phyloP scores from a whole-genome alignment of 1,140 invertebrate species.

The Drosophila simulans region DNA sequence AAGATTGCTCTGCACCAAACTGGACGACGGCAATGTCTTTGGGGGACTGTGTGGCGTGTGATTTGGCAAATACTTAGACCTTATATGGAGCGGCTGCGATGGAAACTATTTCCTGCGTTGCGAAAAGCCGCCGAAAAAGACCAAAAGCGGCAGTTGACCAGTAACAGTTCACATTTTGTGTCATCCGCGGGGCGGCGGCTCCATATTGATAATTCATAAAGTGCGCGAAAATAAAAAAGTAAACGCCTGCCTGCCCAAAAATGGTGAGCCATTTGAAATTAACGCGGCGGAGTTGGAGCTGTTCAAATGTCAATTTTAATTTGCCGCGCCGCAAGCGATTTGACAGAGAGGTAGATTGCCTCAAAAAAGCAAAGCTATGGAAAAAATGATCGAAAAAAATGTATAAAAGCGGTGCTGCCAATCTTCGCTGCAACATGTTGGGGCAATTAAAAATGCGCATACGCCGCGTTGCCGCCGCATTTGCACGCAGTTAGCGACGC shows the following conservation, averaged over 20 bases:
- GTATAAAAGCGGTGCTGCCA: slow-evolving; percentile 51
- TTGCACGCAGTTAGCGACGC: slow-evolving; percentile 52
- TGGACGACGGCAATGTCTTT: slow-evolving; percentile 69
- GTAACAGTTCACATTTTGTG: slow-evolving; percentile 68
- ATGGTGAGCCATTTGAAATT: slow-evolving; percentile 75
- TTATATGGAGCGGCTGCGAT: slow-evolving; percentile 72
- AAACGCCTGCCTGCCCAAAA: slow-evolving; percentile 59
- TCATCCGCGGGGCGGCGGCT: slow-evolving; percentile 67
- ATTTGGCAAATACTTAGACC: slow-evolving; percentile 82
- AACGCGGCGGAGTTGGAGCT: slow-evolving; percentile 64
- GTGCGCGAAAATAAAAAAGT: slow-evolving; percentile 34
- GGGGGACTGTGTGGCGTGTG: slow-evolving; percentile 65
- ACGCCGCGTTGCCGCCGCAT: slow-evolving; percentile 66
- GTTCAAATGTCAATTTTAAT: slow-evolving; percentile 82
- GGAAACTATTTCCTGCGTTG: slow-evolving; percentile 78
- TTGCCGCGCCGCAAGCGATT: slow-evolving; percentile 60
- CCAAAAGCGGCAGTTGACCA: slow-evolving; percentile 34
- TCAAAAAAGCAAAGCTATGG: slow-evolving; percentile 3
- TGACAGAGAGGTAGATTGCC: slow-evolving; percentile 57
- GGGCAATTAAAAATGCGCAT: slow-evolving; percentile 82
- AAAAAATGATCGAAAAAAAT: slow-evolving; percentile 3
- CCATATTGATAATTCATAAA: slow-evolving; percentile 83
- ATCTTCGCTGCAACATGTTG: slow-evolving; percentile 77
- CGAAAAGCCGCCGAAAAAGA: slow-evolving; percentile 40
- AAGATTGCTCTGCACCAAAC: slow-evolving; percentile 22